Evolutionary conservation across 2,888 invertebrate genomes (phyloP), one percentile per base, ranked within the genome.

Genomic region (Trachelus troglodyta): DNA sequence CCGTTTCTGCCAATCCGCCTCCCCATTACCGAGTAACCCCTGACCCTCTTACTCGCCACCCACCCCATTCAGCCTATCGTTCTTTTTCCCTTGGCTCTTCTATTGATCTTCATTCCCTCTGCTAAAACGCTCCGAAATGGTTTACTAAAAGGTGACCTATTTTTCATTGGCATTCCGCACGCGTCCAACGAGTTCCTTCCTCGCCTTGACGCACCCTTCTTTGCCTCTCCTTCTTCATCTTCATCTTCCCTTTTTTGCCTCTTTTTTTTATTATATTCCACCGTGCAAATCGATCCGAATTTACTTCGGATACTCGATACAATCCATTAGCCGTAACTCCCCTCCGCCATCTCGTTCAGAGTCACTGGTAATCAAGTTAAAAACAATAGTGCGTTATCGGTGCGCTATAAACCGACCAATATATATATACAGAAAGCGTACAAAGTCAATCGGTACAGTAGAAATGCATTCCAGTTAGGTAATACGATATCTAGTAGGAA

Each of bases 21-120:
- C n/a, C 15, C 76, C 75, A 40, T 74, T 30, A 40, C 71, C 79
- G 79, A 75, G 77, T 69, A 73, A 73, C 73, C 75, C 76, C 56
- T 56, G 6, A 56, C 78, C 73, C 40, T 71, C 76, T 75, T 73
- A 78, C 69, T 69, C 76, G 69, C 76, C 83, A 78, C 77, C 80
- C 81, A 75, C 78, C 83, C 83, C 81, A 35, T 76, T 37, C 84
- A 85, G 85, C 85, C 82, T 85, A 85, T 87, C 87, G 84, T 85
- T 86, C 86, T 86, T 85, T 86, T 85, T 83, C 87, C 86, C 87
- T 83, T 81, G 85, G 83, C 87, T 87, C 85, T 89, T 90, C 90
- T 90, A 90, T 90, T 88, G 90, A 90, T 90, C 90, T 88, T 87
- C 88, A 85, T 87, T 88, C 87, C 85, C 85, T 85, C 84, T 81